Base-by-base conservation (phyloP, 1,140 invertebrate genomes). In the Anagrus nilaparvatae region DNA sequence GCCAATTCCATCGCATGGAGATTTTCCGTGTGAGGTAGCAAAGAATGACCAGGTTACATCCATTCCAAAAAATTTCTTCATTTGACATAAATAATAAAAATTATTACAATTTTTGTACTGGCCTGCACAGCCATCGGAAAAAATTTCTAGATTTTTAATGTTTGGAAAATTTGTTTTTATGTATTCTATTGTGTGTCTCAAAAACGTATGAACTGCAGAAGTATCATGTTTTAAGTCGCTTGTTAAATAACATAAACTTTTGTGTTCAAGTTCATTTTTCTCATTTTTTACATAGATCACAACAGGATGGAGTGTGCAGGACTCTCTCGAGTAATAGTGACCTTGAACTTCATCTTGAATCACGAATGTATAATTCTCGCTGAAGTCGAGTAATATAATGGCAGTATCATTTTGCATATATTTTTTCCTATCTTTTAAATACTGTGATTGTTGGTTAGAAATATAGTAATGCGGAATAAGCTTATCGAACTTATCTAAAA, bases 301-400 rank as follows among this genome's bases (percentile, higher is more conserved):
- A 43, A 58, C 52, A 7, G 54, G 50, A 50, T 58, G 49, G 10
- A 56, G 32, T 31, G 53, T 59, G 8, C 40, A 42, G 40, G 57
- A 51, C 9, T 8, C 29, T 33, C 55, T 59, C 38, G 46, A 48
- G 51, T 53, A 61, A 44, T 62, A 53, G 23, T 36, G 47, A 7
- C 49, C 43, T 49, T 52, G 17, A 54, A 50, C n/a, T 37, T 48
- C 51, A 48, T 61, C 48, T 47, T 60, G 50, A 30, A 58, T 40
- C 6, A 55, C 21, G 40, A 58, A 59, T 16, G 47, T 49, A 42
- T 51, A 63, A 44, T 61, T 59, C 50, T 62, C 47, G 24, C 51
- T 51, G 44, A 59, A 57, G 43, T 62, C 53, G 24, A 47, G 46
- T 12, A 50, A 10, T 29, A 46, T 32, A 47, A 50, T 16, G 20